A percentile compares a stretch with the other conserved stretches of the same genome.
phyloP scores from a whole-genome alignment of 2,888 invertebrate genomes.

The Tuta absoluta region DNA sequence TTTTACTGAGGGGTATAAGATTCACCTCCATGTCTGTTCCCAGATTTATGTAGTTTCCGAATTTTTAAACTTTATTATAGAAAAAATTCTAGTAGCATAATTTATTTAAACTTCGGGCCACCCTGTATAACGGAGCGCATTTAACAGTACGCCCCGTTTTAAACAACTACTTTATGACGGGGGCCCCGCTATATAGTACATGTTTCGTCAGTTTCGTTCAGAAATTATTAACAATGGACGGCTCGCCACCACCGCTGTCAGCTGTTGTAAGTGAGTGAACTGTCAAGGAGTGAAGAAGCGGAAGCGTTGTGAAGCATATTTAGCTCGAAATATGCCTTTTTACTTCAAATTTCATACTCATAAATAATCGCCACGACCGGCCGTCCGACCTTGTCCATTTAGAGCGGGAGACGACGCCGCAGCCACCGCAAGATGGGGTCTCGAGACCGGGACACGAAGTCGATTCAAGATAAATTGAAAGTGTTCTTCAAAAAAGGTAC shows the following conservation, averaged over 20 bases:
- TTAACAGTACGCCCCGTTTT: no score
- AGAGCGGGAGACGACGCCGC: conserved; percentile 42
- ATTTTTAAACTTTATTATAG: no score
- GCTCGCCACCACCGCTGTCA: conserved; percentile 44
- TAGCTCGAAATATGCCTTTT: conserved; percentile 74
- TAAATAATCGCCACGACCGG: conserved; percentile 65
- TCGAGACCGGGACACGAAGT: conserved; percentile 85
- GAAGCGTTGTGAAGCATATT: conserved; percentile 50
- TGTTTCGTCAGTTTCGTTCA: conserved; percentile 10
- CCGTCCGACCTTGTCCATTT: conserved; percentile 52
- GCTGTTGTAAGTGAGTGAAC: conserved; percentile 51
- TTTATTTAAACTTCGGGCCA: no score
- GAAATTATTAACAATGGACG: conserved; percentile 16
- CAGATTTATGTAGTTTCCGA: no score
- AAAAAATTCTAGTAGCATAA: no score
- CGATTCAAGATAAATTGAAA: conserved; percentile 87
- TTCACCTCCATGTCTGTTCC: no score
- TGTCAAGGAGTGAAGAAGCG: conserved; percentile 66
- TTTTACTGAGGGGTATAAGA: no score
- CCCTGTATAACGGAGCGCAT: no score
- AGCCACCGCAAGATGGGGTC: conserved; percentile 79
- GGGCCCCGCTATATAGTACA: no score
- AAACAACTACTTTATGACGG: no score
- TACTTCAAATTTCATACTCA: conserved; percentile 64
- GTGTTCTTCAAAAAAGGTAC: conserved; percentile 84